Evolutionary conservation across 2,113 vertebrate species (phyloP).

Genomic region (Empidonax traillii): DNA sequence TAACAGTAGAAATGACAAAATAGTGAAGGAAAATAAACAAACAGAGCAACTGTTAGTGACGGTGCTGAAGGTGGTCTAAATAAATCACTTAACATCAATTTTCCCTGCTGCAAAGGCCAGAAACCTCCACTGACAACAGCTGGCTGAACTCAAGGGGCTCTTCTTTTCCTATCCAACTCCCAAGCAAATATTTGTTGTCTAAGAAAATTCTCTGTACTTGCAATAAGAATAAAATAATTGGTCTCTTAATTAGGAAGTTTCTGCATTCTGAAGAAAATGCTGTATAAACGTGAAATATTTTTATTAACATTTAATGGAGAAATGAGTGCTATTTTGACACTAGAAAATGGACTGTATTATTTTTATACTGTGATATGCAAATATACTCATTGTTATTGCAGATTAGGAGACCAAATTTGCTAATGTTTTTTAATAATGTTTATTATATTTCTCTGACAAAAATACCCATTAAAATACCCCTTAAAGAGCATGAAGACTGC

Average conservation of each 20-base stretch:
- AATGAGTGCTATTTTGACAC: constrained; percentile 24
- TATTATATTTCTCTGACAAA: constrained; percentile 53
- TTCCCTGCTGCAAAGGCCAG: background rate
- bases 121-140: background rate
- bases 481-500: constrained; percentile 17
- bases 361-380: constrained; percentile 27
- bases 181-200: background rate
- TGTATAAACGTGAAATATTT: constrained; percentile 11
- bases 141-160: background rate
- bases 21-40: background rate
- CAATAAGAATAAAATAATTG: background rate
- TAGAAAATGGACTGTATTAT: constrained; percentile 39
- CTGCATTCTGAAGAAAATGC: background rate
- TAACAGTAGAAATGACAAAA: background rate
- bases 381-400: constrained; percentile 44
- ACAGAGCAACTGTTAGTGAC: background rate
- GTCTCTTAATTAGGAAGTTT: background rate
- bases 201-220: background rate
- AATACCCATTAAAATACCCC: constrained; percentile 36
- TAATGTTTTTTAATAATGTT: constrained; percentile 59
- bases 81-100: background rate
- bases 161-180: background rate
- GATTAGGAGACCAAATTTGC: constrained; percentile 31
- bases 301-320: constrained; percentile 24
- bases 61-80: background rate